Conservation (phyloP, 2,888 invertebrate species). For the Callosobruchus maculatus region DNA sequence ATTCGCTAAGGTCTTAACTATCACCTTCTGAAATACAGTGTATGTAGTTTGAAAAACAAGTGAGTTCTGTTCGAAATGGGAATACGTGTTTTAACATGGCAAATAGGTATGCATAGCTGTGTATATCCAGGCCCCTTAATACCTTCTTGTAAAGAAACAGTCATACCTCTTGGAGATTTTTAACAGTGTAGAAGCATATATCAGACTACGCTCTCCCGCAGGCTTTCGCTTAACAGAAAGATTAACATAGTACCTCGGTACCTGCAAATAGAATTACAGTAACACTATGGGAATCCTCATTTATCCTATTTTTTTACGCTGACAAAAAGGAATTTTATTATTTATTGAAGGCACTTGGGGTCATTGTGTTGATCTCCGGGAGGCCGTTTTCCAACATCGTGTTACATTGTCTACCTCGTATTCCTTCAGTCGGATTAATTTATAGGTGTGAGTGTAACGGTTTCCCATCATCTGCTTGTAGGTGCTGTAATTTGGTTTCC, state of each 20-base stretch:
- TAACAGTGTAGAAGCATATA: background rate
- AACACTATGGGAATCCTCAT: conserved; percentile 10
- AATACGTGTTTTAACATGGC: too few species aligned
- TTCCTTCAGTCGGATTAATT: background rate
- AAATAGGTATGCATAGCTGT: too few species aligned
- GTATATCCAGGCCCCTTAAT: too few species aligned
- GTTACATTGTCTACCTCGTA: background rate
- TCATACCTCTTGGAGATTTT: background rate
- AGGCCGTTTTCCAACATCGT: background rate
- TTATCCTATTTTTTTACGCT: conserved; percentile 9
- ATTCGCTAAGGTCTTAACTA: too few species aligned
- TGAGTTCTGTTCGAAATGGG: too few species aligned
- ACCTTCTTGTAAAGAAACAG: too few species aligned
- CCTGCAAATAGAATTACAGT: conserved; percentile 8
- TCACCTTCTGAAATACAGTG: too few species aligned
- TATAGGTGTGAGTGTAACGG: background rate
- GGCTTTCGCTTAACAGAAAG: background rate
- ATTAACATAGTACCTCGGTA: background rate
- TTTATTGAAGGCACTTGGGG: conserved; percentile 1
- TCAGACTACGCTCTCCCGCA: background rate
- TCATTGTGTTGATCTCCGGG: background rate
- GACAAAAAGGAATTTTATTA: conserved; percentile 9
- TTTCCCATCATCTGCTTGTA: too few species aligned
- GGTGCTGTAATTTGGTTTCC: background rate
- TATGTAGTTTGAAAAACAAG: too few species aligned